These are phyloP conservation scores for Folsomia candida DNA, from an alignment of 2,888 invertebrate genomes.

Conservation along the genomic window DNA sequence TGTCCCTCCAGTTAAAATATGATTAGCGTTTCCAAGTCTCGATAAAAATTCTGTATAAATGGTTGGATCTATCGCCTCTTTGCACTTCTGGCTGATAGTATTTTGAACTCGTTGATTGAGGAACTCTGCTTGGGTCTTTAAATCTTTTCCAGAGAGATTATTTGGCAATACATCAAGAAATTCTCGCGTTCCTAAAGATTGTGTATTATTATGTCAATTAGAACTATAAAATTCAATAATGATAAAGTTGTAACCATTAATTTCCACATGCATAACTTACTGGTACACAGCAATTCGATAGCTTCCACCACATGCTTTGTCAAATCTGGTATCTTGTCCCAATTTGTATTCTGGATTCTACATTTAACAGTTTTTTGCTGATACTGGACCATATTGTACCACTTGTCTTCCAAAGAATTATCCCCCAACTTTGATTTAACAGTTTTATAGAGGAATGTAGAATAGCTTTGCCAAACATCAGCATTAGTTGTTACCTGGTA, in stretches of 20 bases:
- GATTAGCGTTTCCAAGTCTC: background rate
- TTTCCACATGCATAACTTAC: background rate
- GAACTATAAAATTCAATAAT: background rate
- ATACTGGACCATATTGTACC: background rate
- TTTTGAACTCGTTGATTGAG: background rate
- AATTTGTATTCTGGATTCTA: background rate
- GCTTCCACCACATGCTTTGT: constrained; percentile 5
- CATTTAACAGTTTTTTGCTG: constrained; percentile 9
- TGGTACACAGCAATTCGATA: constrained; percentile 15
- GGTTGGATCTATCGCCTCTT: background rate
- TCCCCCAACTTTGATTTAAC: too few species aligned
- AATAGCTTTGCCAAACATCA: constrained; percentile 8
- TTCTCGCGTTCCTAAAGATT: constrained; percentile 1
- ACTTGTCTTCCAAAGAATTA: constrained; percentile 1
- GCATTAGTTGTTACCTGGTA: constrained; percentile 10
- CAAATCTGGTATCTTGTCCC: background rate
- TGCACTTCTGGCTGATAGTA: background rate
- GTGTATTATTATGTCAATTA: background rate
- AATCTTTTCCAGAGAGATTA: background rate
- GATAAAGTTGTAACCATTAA: background rate
- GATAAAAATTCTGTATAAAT: background rate
- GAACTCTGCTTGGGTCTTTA: constrained; percentile 12
- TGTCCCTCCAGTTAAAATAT: background rate
- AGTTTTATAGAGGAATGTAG: background rate
- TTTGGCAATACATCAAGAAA: constrained; percentile 1